Conservation (phyloP, 2,888 invertebrate species). For the Cheilosia urbana region DNA sequence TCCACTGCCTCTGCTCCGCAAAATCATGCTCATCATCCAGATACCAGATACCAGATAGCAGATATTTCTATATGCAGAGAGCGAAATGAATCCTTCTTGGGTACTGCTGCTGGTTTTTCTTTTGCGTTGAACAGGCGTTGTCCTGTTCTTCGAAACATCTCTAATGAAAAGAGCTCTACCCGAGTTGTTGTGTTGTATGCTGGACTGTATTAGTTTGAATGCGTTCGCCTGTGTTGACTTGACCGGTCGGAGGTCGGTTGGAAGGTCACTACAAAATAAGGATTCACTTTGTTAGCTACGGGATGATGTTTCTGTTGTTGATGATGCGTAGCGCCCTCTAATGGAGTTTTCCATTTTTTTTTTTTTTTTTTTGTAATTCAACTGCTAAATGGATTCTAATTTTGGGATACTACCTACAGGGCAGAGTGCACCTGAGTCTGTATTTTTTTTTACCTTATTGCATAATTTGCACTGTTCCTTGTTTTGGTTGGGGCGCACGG, state of each 20-base stretch:
- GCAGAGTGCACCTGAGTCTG: conserved; percentile 7
- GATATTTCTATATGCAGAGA: conserved; percentile 9
- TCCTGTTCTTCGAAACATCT: conserved; percentile 50
- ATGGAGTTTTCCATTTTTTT: background rate
- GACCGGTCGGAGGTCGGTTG: conserved; percentile 29
- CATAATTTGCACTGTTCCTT: conserved; percentile 12
- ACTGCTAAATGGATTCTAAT: conserved; percentile 55
- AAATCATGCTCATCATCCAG: conserved; percentile 36
- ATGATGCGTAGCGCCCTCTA: conserved; percentile 56
- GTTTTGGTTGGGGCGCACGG: background rate
- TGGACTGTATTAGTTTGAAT: conserved; percentile 18
- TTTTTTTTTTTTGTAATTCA: conserved; percentile 10
- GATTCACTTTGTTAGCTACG: conserved; percentile 4
- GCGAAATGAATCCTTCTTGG: conserved; percentile 38
- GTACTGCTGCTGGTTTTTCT: background rate
- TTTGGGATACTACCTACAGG: conserved; percentile 49
- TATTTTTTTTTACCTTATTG: conserved; percentile 23
- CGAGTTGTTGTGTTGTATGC: background rate
- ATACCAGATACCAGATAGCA: conserved; percentile 1
- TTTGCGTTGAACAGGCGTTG: background rate
- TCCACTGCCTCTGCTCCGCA: conserved; percentile 38
- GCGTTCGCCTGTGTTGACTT: conserved; percentile 33
- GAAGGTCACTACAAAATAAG: conserved; percentile 54
- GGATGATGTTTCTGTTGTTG: conserved; percentile 37
- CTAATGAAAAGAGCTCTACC: conserved; percentile 58